Conservation (phyloP, 2,797 vertebrate species). For the Labeo calbasu region DNA sequence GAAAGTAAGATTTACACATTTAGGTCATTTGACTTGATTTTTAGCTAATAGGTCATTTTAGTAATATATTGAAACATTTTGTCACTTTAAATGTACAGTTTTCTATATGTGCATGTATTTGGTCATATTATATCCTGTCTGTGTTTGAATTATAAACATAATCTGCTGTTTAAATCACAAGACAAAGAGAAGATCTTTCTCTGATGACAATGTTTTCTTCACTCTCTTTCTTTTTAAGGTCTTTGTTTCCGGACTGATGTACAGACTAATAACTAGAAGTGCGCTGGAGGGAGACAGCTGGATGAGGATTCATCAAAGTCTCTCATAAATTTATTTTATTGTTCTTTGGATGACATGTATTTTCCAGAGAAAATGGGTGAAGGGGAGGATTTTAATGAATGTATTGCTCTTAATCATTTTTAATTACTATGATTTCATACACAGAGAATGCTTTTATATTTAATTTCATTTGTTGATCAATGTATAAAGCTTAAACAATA, state of each 20-base stretch:
- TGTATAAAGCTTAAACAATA: not conserved
- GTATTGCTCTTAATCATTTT: not conserved
- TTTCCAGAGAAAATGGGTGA: not conserved
- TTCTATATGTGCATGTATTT: not conserved
- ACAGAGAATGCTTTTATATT: not conserved
- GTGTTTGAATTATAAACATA: not conserved
- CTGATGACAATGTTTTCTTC: not conserved
- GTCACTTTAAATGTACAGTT: not conserved
- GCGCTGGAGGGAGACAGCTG: not conserved
- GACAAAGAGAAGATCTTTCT: not conserved
- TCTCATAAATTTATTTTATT: not conserved
- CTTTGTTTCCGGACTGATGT: not conserved
- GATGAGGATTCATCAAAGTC: not conserved
- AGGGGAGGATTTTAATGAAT: not conserved
- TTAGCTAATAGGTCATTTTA: not conserved
- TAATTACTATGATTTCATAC: not conserved
- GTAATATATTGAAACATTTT: not conserved
- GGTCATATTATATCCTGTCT: not conserved
- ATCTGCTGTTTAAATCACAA: not conserved
- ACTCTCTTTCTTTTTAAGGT: not conserved
- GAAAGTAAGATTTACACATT: not conserved
- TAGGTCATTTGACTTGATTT: not conserved
- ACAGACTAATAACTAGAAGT: not conserved
- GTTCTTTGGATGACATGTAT: not conserved
- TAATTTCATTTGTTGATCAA: not conserved